Base-by-base conservation (phyloP, 2,888 invertebrate species). In the Cerastoderma edule region DNA sequence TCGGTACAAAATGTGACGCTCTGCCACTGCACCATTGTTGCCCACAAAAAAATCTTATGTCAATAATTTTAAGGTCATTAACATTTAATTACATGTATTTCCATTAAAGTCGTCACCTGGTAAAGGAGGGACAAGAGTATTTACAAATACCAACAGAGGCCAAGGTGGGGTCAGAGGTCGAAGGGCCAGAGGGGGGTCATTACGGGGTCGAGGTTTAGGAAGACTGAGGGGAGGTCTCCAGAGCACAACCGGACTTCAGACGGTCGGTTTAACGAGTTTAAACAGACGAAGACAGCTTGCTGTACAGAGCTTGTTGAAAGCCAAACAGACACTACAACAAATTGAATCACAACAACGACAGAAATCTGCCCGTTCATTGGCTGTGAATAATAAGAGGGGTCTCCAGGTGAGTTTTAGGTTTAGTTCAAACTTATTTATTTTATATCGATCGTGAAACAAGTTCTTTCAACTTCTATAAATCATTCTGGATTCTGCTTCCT, bases 311-410 rank as follows among this genome's bases (percentile, higher is more conserved):
- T 46, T 80, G 10, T 2, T 67, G 30, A 73, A 76, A 57, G 80
- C 80, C 0, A 72, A 73, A 60, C 66, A 75, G 35, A 80, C 80
- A n/a, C 57, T 80, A 44, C 70, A 72, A 0, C 44, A 63, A 22
- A 39, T 80, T 48, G 72, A 80, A 57, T 63, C 67, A 6, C 53
- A 53, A 60, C 71, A 78, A 50, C 30, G 70, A 50, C 79, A 76
- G 67, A 70, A 75, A 44, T 57, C 44, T 10, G 48, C 39, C 24
- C 24, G 80, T 32, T 54, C 69, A 24, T 56, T 65, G 32, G 19
- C 54, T 13, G 73, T 80, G 2, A 76, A 73, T 33, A 65, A 75
- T 27, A 69, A 71, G 46, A 30, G 80, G 33, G 80, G 80, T 4
- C 22, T 80, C 35, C 80, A 80, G 73, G 80, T 80, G 22, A 57